These are phyloP conservation scores for Aspidiotus destructor DNA, from an alignment of 2,888 invertebrate genomes.

Conservation along the genomic window DNA sequence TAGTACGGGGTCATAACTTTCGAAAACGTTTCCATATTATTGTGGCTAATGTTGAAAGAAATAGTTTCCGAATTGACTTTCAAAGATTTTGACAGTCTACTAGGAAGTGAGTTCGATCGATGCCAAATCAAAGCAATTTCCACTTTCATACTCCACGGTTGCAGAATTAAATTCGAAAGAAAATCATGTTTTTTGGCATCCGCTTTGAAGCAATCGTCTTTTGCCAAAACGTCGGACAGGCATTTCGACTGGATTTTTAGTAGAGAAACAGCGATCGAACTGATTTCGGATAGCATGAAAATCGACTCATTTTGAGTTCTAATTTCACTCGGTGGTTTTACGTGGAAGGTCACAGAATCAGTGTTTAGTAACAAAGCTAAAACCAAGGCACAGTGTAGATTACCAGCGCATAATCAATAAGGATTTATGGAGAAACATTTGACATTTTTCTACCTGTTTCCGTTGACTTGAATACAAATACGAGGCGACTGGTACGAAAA, in stretches of 20 bases:
- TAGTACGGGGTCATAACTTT: not conserved
- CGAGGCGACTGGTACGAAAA: conserved; percentile 7
- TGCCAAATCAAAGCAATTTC: conserved; percentile 10
- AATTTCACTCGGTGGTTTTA: not conserved
- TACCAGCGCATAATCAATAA: no score
- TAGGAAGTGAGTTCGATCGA: conserved; percentile 10
- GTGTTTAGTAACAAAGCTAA: conserved; percentile 14
- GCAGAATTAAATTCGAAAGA: conserved; percentile 19
- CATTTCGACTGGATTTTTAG: conserved; percentile 3
- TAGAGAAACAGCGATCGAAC: conserved; percentile 10
- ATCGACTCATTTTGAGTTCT: conserved; percentile 9
- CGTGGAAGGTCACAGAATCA: conserved; percentile 13
- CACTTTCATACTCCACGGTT: conserved; percentile 16
- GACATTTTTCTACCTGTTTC: not conserved
- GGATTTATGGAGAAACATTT: no score
- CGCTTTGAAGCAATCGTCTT: not conserved
- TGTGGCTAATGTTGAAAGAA: conserved; percentile 8
- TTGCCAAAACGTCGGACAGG: not conserved
- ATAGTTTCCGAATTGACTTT: conserved; percentile 20
- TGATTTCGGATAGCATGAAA: conserved; percentile 12
- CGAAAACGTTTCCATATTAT: conserved; percentile 2
- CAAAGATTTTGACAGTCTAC: conserved; percentile 16
- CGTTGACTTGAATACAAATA: conserved; percentile 12
- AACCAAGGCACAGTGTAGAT: not conserved
- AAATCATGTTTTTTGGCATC: conserved; percentile 11